These are phyloP conservation scores for Artibeus jamaicensis DNA, from an alignment of 2,797 vertebrate species.

Conservation along the genomic window DNA sequence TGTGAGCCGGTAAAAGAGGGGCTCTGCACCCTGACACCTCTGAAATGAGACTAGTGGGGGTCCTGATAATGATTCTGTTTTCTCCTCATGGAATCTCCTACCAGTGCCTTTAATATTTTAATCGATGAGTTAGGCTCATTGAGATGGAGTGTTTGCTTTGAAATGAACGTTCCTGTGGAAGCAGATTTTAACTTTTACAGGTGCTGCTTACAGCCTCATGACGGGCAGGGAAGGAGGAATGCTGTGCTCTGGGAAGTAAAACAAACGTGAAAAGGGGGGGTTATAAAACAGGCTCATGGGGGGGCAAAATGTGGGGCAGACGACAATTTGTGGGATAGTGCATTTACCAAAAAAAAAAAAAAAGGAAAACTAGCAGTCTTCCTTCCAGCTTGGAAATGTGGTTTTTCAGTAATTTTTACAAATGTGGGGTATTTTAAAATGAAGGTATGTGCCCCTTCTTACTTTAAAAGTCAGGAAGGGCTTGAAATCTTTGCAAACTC, in stretches of 20 bases:
- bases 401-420: slow-evolving; percentile 57
- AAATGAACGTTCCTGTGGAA: slow-evolving; percentile 69
- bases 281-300: slow-evolving; percentile 22
- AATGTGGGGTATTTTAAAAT: slow-evolving; percentile 80
- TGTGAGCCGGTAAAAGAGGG: not conserved
- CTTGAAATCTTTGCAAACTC: slow-evolving; percentile 76
- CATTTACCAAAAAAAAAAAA: not conserved
- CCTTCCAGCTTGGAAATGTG: slow-evolving; percentile 1
- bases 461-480: slow-evolving; percentile 67
- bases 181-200: slow-evolving; percentile 71
- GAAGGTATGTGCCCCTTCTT: slow-evolving; percentile 68
- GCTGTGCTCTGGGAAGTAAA: slow-evolving; percentile 54
- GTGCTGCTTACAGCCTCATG: slow-evolving; percentile 37
- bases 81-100: not conserved
- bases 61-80: not conserved
- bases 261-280: not conserved
- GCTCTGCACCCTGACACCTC: not conserved
- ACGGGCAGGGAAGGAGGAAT: slow-evolving; percentile 49
- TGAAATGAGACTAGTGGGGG: not conserved
- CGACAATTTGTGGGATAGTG: not conserved
- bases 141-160: slow-evolving; percentile 46
- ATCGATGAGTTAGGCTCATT: slow-evolving; percentile 35
- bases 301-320: not conserved
- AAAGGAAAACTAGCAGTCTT: not conserved
- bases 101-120: slow-evolving; percentile 38